Evolutionary conservation across 2,113 vertebrate genomes (phyloP).

Genomic region (Cottus gobio): DNA sequence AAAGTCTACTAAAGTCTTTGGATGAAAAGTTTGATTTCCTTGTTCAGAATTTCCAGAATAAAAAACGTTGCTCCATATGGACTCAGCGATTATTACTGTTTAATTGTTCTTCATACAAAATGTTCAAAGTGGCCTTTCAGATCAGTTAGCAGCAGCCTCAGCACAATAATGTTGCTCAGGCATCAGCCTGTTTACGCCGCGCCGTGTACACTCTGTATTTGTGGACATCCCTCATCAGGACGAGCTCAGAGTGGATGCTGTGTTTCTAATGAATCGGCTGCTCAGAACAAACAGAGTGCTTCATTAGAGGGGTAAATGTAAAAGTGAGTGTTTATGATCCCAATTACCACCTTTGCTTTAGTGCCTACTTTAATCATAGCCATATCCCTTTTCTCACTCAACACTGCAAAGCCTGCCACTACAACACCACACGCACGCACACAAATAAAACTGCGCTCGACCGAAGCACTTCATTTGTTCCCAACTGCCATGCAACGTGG

Average conservation of each 20-base stretch:
- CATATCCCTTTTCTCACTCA: slow-evolving; percentile 64
- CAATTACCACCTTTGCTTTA: slow-evolving; percentile 81
- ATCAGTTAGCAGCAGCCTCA: background rate
- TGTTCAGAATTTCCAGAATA: background rate
- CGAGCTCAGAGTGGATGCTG: slow-evolving; percentile 28
- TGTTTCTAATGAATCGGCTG: slow-evolving; percentile 54
- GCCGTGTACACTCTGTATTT: background rate
- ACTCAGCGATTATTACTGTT: background rate
- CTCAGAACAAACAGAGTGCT: slow-evolving; percentile 69
- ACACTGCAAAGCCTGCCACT: slow-evolving; percentile 47
- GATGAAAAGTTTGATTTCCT: too few relatives aligned
- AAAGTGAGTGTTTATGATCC: slow-evolving; percentile 83
- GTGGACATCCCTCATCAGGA: slow-evolving; percentile 41
- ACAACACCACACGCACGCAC: slow-evolving; percentile 41
- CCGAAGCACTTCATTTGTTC: slow-evolving; percentile 23
- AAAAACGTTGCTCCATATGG: too few relatives aligned
- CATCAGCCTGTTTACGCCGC: background rate
- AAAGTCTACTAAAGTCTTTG: too few relatives aligned
- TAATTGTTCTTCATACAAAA: background rate
- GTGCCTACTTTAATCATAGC: slow-evolving; percentile 78
- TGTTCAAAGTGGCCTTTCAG: background rate
- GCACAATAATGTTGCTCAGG: background rate
- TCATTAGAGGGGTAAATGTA: slow-evolving; percentile 78
- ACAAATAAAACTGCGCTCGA: slow-evolving; percentile 38
- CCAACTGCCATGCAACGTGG: slow-evolving; percentile 13